phyloP scores from a whole-genome alignment of 2,113 vertebrate genomes.

The Platichthys flesus region DNA sequence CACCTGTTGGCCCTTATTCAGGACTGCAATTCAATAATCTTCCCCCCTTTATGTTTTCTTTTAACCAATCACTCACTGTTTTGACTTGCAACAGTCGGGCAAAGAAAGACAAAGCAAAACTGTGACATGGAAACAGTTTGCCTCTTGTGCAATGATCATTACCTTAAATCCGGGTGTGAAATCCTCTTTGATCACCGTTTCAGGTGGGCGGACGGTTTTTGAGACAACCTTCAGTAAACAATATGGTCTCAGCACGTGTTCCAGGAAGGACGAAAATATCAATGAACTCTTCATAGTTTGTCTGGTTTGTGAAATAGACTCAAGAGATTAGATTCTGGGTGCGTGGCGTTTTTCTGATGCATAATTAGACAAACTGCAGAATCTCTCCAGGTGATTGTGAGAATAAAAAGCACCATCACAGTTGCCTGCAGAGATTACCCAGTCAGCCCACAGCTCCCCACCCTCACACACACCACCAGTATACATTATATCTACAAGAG shows the following conservation, averaged over 20 bases:
- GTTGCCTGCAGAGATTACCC: slow-evolving; percentile 99
- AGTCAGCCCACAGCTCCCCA: slow-evolving; percentile 82
- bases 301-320: not conserved
- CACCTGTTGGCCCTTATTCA: slow-evolving; percentile 71
- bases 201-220: slow-evolving; percentile 24
- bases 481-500: slow-evolving; percentile 39
- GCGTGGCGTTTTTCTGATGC: not conserved
- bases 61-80: slow-evolving; percentile 42
- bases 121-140: slow-evolving; percentile 24
- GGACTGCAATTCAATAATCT: slow-evolving; percentile 36
- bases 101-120: slow-evolving; percentile 44
- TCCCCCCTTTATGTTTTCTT: not conserved
- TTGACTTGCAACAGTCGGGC: slow-evolving; percentile 52
- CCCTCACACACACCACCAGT: slow-evolving; percentile 16
- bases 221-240: slow-evolving; percentile 43
- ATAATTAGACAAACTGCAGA: slow-evolving; percentile 85
- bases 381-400: slow-evolving; percentile 96
- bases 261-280: not conserved
- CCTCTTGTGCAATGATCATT: slow-evolving; percentile 48
- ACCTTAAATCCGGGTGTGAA: slow-evolving; percentile 39
- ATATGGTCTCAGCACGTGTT: not conserved
- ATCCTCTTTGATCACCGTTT: slow-evolving; percentile 52
- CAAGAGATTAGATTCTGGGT: not conserved
- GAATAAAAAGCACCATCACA: slow-evolving; percentile 88
- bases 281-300: not conserved